Evolutionary conservation across 2,113 vertebrate species (phyloP), one percentile per base, ranked within the genome.

Genomic region (Sebastes schlegelii): DNA sequence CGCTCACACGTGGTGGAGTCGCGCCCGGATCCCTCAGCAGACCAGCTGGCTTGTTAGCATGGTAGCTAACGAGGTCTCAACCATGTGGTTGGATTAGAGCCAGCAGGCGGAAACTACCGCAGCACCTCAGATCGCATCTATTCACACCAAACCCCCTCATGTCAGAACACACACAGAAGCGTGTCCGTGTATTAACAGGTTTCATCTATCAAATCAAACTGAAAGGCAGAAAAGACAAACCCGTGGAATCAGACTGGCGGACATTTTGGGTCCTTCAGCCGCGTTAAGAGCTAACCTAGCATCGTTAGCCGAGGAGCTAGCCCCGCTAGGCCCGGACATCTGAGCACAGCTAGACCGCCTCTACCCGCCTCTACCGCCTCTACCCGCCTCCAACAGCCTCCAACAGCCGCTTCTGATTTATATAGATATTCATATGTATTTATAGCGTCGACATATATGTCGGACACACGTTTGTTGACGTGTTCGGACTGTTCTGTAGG

Each of bases 31-130:
- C 71, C 68, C 83, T 82, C 85, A 90, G 86, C 83, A 79, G 64
- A 52, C 5, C 51, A 81, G 79, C 65, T 79, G 79, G 74, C 46
- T 46, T 16, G 48, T 83, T 91, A 91, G 90, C 88, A 78, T 84
- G 63, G 90, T 51, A 63, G 91, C 93, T 93, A 89, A 71, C 74
- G 55, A n/a, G 49, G 71, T 88, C 54, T 66, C 62, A 86, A 92
- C 95, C 96, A 97, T 96, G 96, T 96, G 96, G 94, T 94, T 95
- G 94, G 94, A 95, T 86, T 82, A 48, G 54, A 79, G 95, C 95
- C 95, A 95, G 80, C 43, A 42, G 69, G 68, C 58, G 62, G 61
- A 86, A 91, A 85, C 61, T 1, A 46, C 4, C 34, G 6, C 5
- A 34, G 11, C 19, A 49, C 34, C 1, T 5, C 1, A 16, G 3